phyloP scores from a whole-genome alignment of 2,797 vertebrate species.

The Etheostoma nigrum region DNA sequence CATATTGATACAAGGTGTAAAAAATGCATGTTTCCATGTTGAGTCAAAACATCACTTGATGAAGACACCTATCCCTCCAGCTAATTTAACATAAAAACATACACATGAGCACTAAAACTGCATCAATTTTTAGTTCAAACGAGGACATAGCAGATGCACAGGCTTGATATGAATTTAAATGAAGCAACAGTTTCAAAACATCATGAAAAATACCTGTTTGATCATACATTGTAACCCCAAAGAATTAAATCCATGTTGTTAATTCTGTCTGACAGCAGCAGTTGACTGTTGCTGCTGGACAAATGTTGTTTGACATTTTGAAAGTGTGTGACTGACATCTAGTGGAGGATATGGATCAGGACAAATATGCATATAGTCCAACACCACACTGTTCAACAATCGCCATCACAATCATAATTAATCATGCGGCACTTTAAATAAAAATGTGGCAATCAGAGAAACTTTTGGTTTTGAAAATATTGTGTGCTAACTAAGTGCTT shows the following conservation, averaged over 20 bases:
- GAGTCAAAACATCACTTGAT: constrained; percentile 23
- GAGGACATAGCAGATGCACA: neutral
- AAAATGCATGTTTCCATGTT: constrained; percentile 2
- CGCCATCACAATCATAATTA: neutral
- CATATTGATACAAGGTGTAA: constrained; percentile 1
- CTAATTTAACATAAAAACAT: constrained; percentile 8
- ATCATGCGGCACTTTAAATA: neutral
- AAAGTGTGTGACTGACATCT: constrained; percentile 78
- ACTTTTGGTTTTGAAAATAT: neutral
- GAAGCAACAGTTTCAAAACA: neutral
- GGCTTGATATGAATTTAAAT: constrained; percentile 18
- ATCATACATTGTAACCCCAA: neutral
- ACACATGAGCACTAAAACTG: neutral
- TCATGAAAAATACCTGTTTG: constrained; percentile 15
- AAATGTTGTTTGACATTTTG: neutral
- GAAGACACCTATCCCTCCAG: constrained; percentile 7
- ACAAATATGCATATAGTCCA: neutral
- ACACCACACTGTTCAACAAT: neutral
- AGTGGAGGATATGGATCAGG: constrained; percentile 60
- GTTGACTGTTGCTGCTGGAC: neutral
- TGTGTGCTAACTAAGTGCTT: neutral
- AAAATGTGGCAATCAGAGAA: neutral
- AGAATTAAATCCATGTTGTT: neutral
- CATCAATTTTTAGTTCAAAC: constrained; percentile 3
- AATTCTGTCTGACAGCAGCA: neutral